A percentile compares a stretch with the other conserved stretches of the same genome.
phyloP scores from a whole-genome alignment of 2,113 vertebrate genomes.

The Pituophis catenifer region DNA sequence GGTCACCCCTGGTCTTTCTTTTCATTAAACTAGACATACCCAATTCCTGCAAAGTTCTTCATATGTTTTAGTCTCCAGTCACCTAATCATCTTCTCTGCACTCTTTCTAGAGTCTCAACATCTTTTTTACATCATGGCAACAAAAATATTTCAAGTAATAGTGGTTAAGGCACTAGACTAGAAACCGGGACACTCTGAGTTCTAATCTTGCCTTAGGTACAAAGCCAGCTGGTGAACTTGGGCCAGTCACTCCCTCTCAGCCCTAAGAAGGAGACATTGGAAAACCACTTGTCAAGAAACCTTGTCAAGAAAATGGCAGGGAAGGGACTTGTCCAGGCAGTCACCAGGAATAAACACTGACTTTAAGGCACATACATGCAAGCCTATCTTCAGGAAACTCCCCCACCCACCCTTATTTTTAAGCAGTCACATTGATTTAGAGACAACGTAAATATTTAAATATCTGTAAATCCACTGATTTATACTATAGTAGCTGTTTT shows the following conservation, averaged over 20 bases:
- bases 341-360: neutral
- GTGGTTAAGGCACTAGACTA: neutral
- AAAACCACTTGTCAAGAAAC: neutral
- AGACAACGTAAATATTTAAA: neutral
- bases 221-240: neutral
- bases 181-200: neutral
- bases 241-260: neutral
- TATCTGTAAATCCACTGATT: neutral
- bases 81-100: neutral
- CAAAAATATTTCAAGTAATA: neutral
- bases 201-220: neutral
- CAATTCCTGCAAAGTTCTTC: neutral
- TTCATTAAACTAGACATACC: neutral
- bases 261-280: neutral
- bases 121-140: neutral
- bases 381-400: neutral
- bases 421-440: neutral
- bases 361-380: neutral
- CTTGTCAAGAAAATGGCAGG: neutral
- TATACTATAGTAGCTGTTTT: neutral
- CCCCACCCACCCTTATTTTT: accelerated
- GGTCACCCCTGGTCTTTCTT: neutral
- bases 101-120: neutral
- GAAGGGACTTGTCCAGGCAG: neutral
- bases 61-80: neutral